Evolutionary conservation across 2,797 vertebrate genomes (phyloP), one percentile per base, ranked within the genome.

Genomic region (Rhinogobio ventralis): DNA sequence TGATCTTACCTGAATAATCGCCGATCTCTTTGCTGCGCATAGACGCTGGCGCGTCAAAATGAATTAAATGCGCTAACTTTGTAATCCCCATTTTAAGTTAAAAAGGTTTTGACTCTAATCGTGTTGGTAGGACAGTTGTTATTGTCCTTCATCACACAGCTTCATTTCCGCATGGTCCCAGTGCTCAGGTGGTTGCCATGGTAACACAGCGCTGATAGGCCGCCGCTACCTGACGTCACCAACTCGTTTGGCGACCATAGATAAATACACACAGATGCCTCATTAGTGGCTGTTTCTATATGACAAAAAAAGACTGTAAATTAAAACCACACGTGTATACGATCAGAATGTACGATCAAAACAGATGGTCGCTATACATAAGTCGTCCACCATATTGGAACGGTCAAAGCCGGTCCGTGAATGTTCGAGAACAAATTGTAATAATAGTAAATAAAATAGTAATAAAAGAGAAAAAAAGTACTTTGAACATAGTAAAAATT

Each of bases 51-150:
- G 94, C 95, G 19, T 91, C 87, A 0, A 2, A 36, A 0, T 94
- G 94, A 89, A 96, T 95, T 85, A 96, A 60, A 57, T 94, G 93
- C 7, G 94, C 90, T 83, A 96, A 88, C 88, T 95, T 96, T 3
- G 81, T 89, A 85, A 96, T 96, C 17, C 95, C 95, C 95, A 96
- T 96, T 9, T 36, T 73, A 55, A 19, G 28, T 57, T 11, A 49
- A 23, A 25, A 5, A 2, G 3, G 20, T 36, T 33, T 46, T 36
- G 14, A 66, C 17, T 28, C 2, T 28, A 60, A 68, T 51, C 17
- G 57, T 4, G 14, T 14, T 3, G 20, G 14, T 10, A 67, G 20
- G 14, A 36, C 11, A 6, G 55, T 51, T 81, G n/a, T 82, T 86
- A 9, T 81, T 46, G 11, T 86, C 7, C 33, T 19, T 42, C 20